These are phyloP conservation scores for Cricetomys ansorgei DNA, from an alignment of 2,113 vertebrate genomes.

Conservation along the genomic window DNA sequence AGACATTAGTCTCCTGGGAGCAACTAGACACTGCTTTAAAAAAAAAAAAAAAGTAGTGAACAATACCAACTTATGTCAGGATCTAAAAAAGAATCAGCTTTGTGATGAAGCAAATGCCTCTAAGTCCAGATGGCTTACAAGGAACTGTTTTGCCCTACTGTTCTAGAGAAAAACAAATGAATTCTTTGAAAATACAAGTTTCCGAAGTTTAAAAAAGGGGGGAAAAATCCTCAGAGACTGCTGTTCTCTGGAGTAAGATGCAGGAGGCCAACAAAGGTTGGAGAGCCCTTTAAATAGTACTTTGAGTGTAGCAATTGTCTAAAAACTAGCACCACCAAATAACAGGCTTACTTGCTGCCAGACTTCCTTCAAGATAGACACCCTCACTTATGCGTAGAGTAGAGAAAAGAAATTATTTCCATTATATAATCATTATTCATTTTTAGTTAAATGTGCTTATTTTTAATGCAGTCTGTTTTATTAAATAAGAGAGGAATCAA, in stretches of 20 bases:
- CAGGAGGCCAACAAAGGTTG: not conserved
- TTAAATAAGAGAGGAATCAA: constrained; percentile 30
- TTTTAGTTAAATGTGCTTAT: constrained; percentile 51
- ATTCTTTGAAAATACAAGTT: constrained; percentile 50
- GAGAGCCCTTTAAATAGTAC: constrained; percentile 32
- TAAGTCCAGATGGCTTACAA: constrained; percentile 66
- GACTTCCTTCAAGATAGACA: not conserved
- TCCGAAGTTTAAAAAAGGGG: not conserved
- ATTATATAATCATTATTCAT: constrained; percentile 56
- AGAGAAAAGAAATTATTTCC: constrained; percentile 26
- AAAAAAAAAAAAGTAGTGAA: not conserved
- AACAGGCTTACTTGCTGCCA: constrained; percentile 40
- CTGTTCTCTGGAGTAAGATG: constrained; percentile 23
- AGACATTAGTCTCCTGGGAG: constrained; percentile 57
- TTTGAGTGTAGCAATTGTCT: not conserved
- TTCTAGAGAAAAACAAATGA: constrained; percentile 69
- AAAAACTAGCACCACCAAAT: constrained; percentile 20
- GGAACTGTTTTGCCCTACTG: constrained; percentile 40
- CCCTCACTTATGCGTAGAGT: not conserved
- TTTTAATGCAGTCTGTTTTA: constrained; percentile 40
- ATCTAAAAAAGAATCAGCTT: constrained; percentile 65
- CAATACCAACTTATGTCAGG: constrained; percentile 64
- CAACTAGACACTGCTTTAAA: constrained; percentile 33
- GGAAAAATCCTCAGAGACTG: not conserved
- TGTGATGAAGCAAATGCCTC: constrained; percentile 62